Percentiles rank a stretch among this genome's conserved stretches.
These are phyloP conservation scores for Gavia stellata DNA, from an alignment of 2,113 vertebrate genomes.

Conservation along the genomic window DNA sequence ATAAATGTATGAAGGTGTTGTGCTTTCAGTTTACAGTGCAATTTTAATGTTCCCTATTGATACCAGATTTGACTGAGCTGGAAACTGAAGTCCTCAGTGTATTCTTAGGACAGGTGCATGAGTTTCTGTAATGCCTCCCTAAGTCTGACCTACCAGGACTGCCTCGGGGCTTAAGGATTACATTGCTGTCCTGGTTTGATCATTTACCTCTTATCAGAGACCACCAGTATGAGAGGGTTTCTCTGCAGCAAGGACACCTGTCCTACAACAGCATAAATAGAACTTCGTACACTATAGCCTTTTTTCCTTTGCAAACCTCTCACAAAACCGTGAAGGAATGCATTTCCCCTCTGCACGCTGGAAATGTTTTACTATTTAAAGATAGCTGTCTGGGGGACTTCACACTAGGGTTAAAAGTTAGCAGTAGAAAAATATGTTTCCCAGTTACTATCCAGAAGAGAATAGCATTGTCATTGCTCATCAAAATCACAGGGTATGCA, in stretches of 20 bases:
- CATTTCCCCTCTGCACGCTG: background rate
- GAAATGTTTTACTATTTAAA: background rate
- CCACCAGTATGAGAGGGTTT: background rate
- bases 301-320: background rate
- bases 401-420: background rate
- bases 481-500: background rate
- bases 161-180: background rate
- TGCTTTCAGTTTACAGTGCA: constrained; percentile 9
- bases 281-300: background rate
- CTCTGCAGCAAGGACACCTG: background rate
- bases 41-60: background rate
- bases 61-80: background rate
- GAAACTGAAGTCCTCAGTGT: background rate
- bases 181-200: background rate
- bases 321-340: background rate
- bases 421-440: background rate
- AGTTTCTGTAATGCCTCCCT: background rate
- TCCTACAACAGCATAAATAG: background rate
- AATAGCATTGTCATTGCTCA: background rate
- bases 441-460: background rate
- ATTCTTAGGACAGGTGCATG: background rate
- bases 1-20: background rate
- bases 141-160: background rate
- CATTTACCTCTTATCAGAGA: background rate
- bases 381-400: background rate